These are phyloP conservation scores for Momotus momota DNA, from an alignment of 2,797 vertebrate genomes.

Conservation along the genomic window DNA sequence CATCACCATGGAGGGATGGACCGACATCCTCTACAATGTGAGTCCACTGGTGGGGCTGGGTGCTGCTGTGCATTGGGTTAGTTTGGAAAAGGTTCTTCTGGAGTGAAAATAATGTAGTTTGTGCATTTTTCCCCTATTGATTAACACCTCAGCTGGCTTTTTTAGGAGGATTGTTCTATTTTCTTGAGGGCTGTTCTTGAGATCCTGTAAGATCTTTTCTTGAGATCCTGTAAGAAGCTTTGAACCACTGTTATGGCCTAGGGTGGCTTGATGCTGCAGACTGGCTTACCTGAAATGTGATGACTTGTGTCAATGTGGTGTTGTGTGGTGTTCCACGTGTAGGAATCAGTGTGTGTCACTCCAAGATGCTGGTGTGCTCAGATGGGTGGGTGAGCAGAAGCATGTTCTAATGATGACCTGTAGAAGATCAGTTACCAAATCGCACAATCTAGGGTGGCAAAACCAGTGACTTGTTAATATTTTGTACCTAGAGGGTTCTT, in stretches of 20 bases:
- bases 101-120: accelerated
- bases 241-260: accelerated
- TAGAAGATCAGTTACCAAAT: neutral
- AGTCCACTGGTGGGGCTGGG: constrained; percentile 70
- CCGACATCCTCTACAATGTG: constrained; percentile 94
- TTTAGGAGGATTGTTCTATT: neutral
- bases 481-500: neutral
- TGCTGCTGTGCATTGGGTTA: accelerated
- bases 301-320: neutral
- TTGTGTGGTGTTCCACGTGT: neutral
- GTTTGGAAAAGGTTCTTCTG: neutral
- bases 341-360: neutral
- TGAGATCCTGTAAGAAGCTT: neutral
- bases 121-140: neutral
- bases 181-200: neutral
- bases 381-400: neutral
- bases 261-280: neutral
- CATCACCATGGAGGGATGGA: constrained; percentile 99
- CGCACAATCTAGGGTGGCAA: neutral
- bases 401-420: neutral
- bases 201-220: neutral
- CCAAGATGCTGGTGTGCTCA: neutral
- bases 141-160: neutral
- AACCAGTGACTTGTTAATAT: accelerated
- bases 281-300: neutral